Base-by-base conservation (phyloP, 2,888 invertebrate species). In the Aleiodes alternator region DNA sequence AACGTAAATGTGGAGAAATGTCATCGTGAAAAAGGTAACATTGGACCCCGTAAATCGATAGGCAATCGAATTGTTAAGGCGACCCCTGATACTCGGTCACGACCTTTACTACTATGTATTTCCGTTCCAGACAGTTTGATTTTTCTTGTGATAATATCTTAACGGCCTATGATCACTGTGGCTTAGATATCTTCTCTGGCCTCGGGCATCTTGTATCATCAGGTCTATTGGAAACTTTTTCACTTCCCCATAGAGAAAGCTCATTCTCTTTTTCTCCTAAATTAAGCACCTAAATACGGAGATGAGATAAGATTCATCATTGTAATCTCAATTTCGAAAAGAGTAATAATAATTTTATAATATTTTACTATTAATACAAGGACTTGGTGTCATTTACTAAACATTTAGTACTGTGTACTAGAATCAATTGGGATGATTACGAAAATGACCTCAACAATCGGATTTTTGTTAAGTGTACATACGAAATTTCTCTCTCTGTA, bases 131-230 rank as follows among this genome's bases (percentile, higher is more conserved):
- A 64, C 73, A 77, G 80, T 79, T 81, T 77, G 68, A 77, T 78
- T 69, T 76, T 77, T 59, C 74, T 76, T 75, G 75, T 75, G 83
- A 83, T 83, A 82, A 80, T 79, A 82, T 81, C 82, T 83, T 79
- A 83, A 81, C 81, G 81, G 79, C 78, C 72, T 79, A 64, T 55
- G 59, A 71, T 61, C 57, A 29, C 12, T 34, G 53, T 11, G 29
- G 29, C 34, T 6, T 23, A 55, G 31, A 43, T 56, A 57, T 56
- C 57, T 14, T 34, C 72, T 31, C 16, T 51, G 55, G 8, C 55
- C 12, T 43, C 59, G 9, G 43, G 16, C 56, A 8, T 43, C 16
- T 38, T n/a, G 70, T 70, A 61, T 57, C 66, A 75, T 75, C 75
- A 50, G 71, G 66, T 71, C 53, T 48, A 8, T 38, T 14, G 11